A percentile compares a stretch with the other conserved stretches of the same genome.
phyloP scores from a whole-genome alignment of 2,888 invertebrate species.

The Brachyptera putata region DNA sequence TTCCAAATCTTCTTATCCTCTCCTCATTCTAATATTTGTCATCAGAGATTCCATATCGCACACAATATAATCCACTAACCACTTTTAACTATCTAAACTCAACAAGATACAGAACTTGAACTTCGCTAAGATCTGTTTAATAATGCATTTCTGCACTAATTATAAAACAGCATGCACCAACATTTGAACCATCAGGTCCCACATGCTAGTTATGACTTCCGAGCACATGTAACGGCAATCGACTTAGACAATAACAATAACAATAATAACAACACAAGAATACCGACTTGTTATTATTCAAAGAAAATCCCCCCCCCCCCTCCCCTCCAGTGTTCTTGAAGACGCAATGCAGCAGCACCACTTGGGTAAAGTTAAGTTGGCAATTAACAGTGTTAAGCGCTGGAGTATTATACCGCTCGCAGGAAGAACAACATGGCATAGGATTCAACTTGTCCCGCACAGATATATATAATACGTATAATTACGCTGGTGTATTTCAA shows the following conservation, averaged over 20 bases:
- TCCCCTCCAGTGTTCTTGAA: too few species aligned
- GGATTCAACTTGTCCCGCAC: constrained; percentile 33
- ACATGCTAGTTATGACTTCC: neutral
- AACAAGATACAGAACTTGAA: too few species aligned
- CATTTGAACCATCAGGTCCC: constrained; percentile 5
- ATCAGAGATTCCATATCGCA: too few species aligned
- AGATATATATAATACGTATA: constrained; percentile 33
- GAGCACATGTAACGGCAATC: constrained; percentile 16
- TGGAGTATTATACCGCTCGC: constrained; percentile 28
- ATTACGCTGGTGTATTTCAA: constrained; percentile 18
- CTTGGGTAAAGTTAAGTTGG: constrained; percentile 33
- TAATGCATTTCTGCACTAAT: neutral
- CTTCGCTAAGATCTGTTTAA: too few species aligned
- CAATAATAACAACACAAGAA: neutral
- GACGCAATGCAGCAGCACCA: constrained; percentile 32
- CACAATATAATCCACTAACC: too few species aligned
- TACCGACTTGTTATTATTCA: neutral
- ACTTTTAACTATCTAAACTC: too few species aligned
- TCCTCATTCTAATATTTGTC: too few species aligned
- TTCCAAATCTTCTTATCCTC: too few species aligned
- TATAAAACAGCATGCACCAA: neutral
- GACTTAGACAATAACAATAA: constrained; percentile 25
- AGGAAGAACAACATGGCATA: constrained; percentile 6
- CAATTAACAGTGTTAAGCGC: constrained; percentile 34
- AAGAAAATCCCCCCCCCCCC: constrained; percentile 2